Evolutionary conservation across 2,888 invertebrate genomes (phyloP), one percentile per base, ranked within the genome.

Genomic region (Dryocosmus kuriphilus): DNA sequence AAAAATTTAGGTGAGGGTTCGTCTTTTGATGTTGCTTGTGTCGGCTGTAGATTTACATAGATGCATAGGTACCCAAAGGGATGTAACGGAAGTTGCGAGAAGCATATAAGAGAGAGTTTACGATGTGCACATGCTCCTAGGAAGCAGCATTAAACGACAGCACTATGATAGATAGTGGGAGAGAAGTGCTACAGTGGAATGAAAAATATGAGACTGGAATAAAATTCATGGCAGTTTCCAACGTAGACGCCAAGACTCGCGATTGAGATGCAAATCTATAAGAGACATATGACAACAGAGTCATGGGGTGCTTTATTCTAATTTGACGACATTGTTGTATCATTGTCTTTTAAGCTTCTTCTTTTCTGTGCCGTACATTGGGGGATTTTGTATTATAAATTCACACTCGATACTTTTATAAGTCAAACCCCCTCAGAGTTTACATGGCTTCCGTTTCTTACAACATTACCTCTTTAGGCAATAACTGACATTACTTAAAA

Each of bases 251-350:
- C 82, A 74, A 79, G 57, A 76, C 30, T 76, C 41, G 63, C 85
- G 82, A 88, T 88, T 84, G 83, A 81, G 75, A 84, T 85, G 86
- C 83, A 83, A 88, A 86, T 86, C 80, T 75, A 71, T 76, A 73
- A 77, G 75, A 81, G 79, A 76, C 79, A 80, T 76, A 62, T 76
- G 76, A 79, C 79, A 67, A 57, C 63, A 76, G 30, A 38, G 55
- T 63, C 77, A 65, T 77, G 14, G 71, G 75, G 79, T 73, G 62
- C 57, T 79, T 79, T 71, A 80, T 80, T 76, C 63, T 67, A 60
- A 75, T 77, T 75, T 51, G 57, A 57, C 41, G 32, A 38, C 27
- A 65, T 77, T 79, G 35, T 67, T 67, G 71, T 9, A 46, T 67
- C 11, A 76, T 51, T 67, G 38, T 38, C 76, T 57, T 41, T 24